Base-by-base conservation (phyloP, 2,888 invertebrate genomes). In the Cheiracanthium punctorium region DNA sequence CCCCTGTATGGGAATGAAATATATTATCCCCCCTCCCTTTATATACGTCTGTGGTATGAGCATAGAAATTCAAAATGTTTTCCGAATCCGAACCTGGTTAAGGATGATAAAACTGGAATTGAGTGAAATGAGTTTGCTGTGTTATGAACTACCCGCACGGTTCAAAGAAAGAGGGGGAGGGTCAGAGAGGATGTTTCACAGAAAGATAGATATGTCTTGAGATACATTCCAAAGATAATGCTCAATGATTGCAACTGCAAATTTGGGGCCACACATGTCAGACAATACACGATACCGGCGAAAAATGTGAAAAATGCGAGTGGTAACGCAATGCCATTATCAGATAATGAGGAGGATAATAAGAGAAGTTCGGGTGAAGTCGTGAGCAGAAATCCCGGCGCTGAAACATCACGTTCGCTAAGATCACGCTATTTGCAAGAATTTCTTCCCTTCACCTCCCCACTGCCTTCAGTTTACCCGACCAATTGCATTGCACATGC, bases 241-340 rank as follows among this genome's bases (percentile, higher is more conserved):
- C 67, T 69, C 33, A 76, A 29, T 28, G 76, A 82, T 70, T 76
- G 67, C 65, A 84, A 77, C 77, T 48, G 77, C 77, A 84, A 84
- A 84, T 84, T 73, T 84, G 79, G 32, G 74, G 79, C 79, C 79
- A 73, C 76, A 82, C 76, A 76, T 82, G 82, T 73, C 82, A 84
- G 73, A 77, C 69, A 84, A 84, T 77, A 77, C 77, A 84, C 84
- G 79, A 70, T 79, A 67, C 58, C 30, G 58, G 41, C 69, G 74
- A 73, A 85, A 73, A 74, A 79, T 85, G 84, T 79, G 79, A 85
- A 85, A 79, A 85, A 85, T 79, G 74, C 74, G 64, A 79, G 79
- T 85, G 77, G 84, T 79, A 79, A 79, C 70, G 79, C 74, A 70
- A 79, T 79, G 84, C 79, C 73, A 85, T 85, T 79, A 85, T 85